Base-by-base conservation (phyloP, 1,140 invertebrate species). In the Anastrepha ludens region DNA sequence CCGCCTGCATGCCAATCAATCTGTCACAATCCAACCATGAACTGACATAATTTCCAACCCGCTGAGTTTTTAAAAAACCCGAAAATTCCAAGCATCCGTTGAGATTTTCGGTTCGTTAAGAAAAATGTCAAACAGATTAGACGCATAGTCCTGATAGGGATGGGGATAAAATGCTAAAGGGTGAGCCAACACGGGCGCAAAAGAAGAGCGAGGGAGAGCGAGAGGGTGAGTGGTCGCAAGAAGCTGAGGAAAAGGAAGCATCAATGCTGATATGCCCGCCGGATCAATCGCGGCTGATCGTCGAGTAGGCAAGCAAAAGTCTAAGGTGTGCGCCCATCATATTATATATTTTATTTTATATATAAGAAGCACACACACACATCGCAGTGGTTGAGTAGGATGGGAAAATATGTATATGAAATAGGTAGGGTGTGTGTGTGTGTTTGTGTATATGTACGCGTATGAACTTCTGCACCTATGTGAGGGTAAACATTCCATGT, bases 291-390 rank as follows among this genome's bases (percentile, higher is more conserved):
- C 67, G 47, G 44, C 47, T 11, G 47, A 81, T 55, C 74, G 11
- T 20, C 67, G 17, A 55, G 64, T 9, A 39, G 0, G 2, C 64
- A 67, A 15, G 47, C 17, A 13, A 50, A 81, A 29, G 47, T 81
- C 47, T 81, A 81, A 81, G 74, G 74, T 81, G 74, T 81, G 74
- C 74, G 74, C 47, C 20, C 74, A 81, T 20, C 29, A 29, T 29
- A 29, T 29, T 29, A 29, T 29, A 29, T 29, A 29, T 29, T 29
- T 29, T 29, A 29, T 29, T 29, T 29, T 29, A 29, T 29, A 29
- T 29, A 29, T 29, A 29, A 29, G 29, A 29, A n/a, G n/a, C n/a
- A 29, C 29, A 29, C 29, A 29, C 29, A 29, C 29, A 29, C 29
- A 29, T 0, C 29, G 29, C 29, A 29, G 29, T 29, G 29, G 29